A percentile compares a stretch with the other conserved stretches of the same genome.
Conservation (phyloP, 2,888 invertebrate genomes). For the Clistopyga incitator region DNA sequence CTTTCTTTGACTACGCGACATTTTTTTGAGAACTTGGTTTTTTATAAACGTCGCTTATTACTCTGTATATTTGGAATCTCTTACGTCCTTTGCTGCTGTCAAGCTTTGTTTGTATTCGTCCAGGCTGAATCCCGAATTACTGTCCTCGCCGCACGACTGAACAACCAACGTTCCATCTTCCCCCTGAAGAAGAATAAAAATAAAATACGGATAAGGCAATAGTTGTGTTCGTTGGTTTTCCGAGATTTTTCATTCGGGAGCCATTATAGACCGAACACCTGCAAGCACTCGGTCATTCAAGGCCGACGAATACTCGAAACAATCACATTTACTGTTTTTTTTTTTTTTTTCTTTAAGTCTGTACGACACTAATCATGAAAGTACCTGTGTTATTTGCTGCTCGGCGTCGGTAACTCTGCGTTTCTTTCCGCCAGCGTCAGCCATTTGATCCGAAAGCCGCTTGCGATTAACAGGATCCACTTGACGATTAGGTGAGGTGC, state of each 20-base stretch:
- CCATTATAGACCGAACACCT: constrained; percentile 52
- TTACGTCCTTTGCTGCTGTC: constrained; percentile 81
- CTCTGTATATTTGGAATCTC: constrained; percentile 68
- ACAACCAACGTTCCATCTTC: constrained; percentile 78
- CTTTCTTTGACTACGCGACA: constrained; percentile 23
- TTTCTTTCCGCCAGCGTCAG: constrained; percentile 74
- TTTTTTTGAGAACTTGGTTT: neutral
- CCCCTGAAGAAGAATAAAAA: constrained; percentile 70
- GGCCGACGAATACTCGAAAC: constrained; percentile 50
- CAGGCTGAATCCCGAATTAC: constrained; percentile 81
- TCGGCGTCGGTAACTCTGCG: constrained; percentile 71
- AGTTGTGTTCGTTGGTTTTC: constrained; percentile 6
- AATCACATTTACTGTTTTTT: constrained; percentile 13
- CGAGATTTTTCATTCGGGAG: constrained; percentile 48
- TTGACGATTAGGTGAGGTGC: constrained; percentile 75
- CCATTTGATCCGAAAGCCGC: constrained; percentile 75
- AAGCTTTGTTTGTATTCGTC: constrained; percentile 81
- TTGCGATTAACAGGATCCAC: constrained; percentile 72
- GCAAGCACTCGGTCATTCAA: constrained; percentile 43
- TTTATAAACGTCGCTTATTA: constrained; percentile 29
- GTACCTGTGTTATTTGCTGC: constrained; percentile 76
- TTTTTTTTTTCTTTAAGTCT: neutral
- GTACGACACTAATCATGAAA: constrained; percentile 33
- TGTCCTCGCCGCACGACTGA: constrained; percentile 80
- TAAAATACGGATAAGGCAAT: constrained; percentile 7